phyloP scores from a whole-genome alignment of 2,888 invertebrate genomes.

The Sesamia inferens region DNA sequence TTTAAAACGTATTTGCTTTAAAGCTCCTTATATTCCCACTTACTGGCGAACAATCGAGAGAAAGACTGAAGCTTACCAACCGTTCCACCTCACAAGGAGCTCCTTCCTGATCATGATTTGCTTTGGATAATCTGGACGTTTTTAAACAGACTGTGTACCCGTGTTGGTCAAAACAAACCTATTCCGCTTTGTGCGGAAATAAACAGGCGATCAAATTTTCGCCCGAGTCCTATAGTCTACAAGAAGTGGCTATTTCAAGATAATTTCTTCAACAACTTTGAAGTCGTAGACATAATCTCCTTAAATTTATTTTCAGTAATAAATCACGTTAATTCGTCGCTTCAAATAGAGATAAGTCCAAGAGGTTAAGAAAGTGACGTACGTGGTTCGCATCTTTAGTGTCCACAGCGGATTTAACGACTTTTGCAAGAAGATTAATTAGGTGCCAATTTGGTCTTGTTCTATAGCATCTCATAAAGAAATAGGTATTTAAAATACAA shows the following conservation, averaged over 20 bases:
- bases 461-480: slow-evolving; percentile 15
- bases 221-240: not conserved
- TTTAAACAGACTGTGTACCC: too few relatives aligned
- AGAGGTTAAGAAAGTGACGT: slow-evolving; percentile 48
- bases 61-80: too few relatives aligned
- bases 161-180: too few relatives aligned
- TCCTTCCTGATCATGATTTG: too few relatives aligned
- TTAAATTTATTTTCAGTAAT: slow-evolving; percentile 27
- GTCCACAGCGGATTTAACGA: slow-evolving; percentile 26
- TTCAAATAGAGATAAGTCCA: slow-evolving; percentile 12
- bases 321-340: slow-evolving; percentile 32
- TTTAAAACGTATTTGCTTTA: too few relatives aligned
- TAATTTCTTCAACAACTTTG: slow-evolving; percentile 2
- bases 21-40: too few relatives aligned
- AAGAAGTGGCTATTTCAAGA: not conserved
- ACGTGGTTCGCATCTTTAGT: slow-evolving; percentile 32
- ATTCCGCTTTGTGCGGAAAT: not conserved
- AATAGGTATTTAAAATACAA: not conserved
- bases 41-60: too few relatives aligned
- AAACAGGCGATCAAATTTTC: not conserved
- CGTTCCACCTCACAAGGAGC: too few relatives aligned
- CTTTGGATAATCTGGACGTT: too few relatives aligned
- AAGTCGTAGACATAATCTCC: slow-evolving; percentile 1
- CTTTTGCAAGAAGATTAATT: slow-evolving; percentile 46
- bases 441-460: slow-evolving; percentile 22